These are phyloP conservation scores for Tylochromis polylepis DNA, from an alignment of 2,113 vertebrate genomes.

Conservation along the genomic window DNA sequence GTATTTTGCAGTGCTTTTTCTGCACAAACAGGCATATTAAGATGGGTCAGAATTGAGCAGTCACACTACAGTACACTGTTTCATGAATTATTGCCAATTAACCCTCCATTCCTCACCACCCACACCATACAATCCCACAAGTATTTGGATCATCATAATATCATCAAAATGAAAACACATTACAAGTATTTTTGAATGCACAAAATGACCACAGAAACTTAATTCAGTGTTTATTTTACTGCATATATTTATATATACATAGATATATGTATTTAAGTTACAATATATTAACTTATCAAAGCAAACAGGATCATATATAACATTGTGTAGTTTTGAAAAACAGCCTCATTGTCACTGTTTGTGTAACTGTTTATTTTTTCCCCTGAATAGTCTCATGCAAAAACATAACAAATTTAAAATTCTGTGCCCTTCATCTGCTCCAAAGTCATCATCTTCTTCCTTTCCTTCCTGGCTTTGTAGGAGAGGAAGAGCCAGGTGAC, in stretches of 20 bases:
- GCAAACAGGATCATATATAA: background rate
- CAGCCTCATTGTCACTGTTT: background rate
- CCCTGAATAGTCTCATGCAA: background rate
- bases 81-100: background rate
- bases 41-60: background rate
- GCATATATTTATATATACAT: background rate
- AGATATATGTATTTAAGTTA: background rate
- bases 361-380: background rate
- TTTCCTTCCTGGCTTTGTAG: constrained; percentile 45
- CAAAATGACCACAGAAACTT: background rate
- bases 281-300: background rate
- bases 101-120: background rate
- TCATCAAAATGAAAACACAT: background rate
- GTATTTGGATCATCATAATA: background rate
- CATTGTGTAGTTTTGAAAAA: background rate
- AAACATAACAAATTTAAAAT: constrained; percentile 36
- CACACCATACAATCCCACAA: background rate
- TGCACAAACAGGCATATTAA: background rate
- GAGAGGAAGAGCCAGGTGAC: constrained; percentile 52
- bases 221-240: background rate
- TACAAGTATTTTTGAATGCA: background rate
- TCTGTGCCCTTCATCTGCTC: constrained; percentile 41
- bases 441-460: background rate
- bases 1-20: background rate
- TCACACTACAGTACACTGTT: background rate